These are phyloP conservation scores for Lottia gigantea DNA, from an alignment of 2,888 invertebrate species.

Conservation along the genomic window DNA sequence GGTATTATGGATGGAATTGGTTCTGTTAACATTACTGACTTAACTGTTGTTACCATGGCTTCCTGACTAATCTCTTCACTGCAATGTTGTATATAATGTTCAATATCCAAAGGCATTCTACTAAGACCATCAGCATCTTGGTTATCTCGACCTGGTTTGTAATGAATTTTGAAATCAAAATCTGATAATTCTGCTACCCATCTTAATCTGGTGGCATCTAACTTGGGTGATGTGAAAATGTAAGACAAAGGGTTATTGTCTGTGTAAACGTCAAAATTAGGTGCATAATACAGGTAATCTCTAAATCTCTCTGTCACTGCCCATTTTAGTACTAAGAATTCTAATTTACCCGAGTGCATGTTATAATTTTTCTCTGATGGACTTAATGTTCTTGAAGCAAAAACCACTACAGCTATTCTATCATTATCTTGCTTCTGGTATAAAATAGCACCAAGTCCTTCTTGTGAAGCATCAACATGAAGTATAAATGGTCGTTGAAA, in stretches of 20 bases:
- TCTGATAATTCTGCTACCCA: constrained; percentile 32
- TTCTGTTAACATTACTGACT: background rate
- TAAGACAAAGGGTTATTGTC: constrained; percentile 28
- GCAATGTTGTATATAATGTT: constrained; percentile 16
- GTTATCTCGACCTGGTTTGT: constrained; percentile 28
- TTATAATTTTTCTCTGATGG: constrained; percentile 14
- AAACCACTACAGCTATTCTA: constrained; percentile 14
- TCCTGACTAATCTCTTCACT: constrained; percentile 12
- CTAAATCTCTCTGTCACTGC: constrained; percentile 21
- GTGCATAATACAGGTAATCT: constrained; percentile 26
- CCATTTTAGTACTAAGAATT: constrained; percentile 27
- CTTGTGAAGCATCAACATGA: constrained; percentile 22
- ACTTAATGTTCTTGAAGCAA: constrained; percentile 22
- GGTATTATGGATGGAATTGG: background rate
- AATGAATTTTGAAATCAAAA: constrained; percentile 30
- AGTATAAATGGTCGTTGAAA: constrained; percentile 13
- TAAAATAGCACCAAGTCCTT: constrained; percentile 22
- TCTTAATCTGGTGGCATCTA: constrained; percentile 23
- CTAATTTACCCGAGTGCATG: constrained; percentile 23
- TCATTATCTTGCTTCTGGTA: constrained; percentile 18
- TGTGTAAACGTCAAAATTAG: constrained; percentile 14
- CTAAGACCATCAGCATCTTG: constrained; percentile 29
- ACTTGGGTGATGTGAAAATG: constrained; percentile 32
- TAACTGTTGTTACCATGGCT: background rate
- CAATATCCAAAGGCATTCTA: constrained; percentile 27